phyloP scores from a whole-genome alignment of 2,888 invertebrate genomes.

The Malacosoma neustria region DNA sequence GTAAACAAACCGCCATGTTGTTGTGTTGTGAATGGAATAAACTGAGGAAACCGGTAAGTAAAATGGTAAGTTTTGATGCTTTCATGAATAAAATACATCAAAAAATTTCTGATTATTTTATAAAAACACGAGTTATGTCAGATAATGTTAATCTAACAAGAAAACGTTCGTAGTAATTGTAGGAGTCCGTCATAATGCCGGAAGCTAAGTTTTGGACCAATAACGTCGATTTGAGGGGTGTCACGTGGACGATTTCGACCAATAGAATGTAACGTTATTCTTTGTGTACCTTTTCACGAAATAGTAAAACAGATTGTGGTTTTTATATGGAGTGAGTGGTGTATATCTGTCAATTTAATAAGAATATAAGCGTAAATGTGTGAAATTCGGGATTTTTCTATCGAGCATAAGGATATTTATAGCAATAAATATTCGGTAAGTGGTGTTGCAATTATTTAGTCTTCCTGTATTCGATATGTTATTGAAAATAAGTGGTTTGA shows the following conservation, averaged over 20 bases:
- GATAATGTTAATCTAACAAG: not conserved
- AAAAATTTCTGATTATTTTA: constrained; percentile 1
- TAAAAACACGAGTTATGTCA: not conserved
- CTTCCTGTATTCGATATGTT: constrained; percentile 19
- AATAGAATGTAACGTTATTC: constrained; percentile 67
- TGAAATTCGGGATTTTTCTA: constrained; percentile 81
- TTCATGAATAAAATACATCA: constrained; percentile 2
- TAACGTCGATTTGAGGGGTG: constrained; percentile 30
- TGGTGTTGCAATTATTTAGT: constrained; percentile 24
- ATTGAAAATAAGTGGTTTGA: constrained; percentile 41
- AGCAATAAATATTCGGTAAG: constrained; percentile 81
- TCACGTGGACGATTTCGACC: constrained; percentile 71
- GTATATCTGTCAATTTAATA: constrained; percentile 70
- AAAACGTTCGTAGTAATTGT: constrained; percentile 18
- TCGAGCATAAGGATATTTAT: constrained; percentile 79
- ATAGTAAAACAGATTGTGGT: constrained; percentile 71
- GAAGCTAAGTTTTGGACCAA: constrained; percentile 42
- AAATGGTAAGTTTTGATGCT: constrained; percentile 22
- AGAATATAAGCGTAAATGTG: constrained; percentile 75
- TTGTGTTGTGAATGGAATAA: constrained; percentile 36
- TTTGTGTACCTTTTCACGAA: constrained; percentile 72
- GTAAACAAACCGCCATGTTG: constrained; percentile 76
- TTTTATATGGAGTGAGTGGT: constrained; percentile 71
- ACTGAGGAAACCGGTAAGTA: constrained; percentile 37
- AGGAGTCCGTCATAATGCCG: constrained; percentile 41